Evolutionary conservation across 2,797 vertebrate genomes (phyloP).

Genomic region (Mionectes olivaceus): DNA sequence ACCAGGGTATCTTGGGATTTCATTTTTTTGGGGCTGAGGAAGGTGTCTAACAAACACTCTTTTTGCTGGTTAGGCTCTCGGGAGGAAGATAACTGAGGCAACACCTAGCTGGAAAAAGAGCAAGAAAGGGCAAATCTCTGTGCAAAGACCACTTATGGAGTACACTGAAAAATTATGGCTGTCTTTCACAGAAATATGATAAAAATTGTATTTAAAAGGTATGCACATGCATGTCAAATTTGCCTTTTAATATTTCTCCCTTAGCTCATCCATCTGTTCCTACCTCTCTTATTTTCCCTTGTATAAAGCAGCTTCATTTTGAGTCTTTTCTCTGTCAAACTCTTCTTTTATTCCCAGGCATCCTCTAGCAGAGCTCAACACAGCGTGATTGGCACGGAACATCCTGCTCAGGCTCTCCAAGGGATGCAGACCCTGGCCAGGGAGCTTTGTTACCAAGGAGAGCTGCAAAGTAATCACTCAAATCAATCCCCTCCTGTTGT

Average conservation of each 20-base stretch:
- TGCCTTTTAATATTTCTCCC: neutral
- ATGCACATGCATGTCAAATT: neutral
- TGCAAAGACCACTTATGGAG: neutral
- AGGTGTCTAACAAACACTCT: neutral
- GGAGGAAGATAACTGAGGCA: neutral
- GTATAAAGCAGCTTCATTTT: neutral
- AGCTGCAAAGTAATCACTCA: neutral
- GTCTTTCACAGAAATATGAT: neutral
- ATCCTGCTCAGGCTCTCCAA: neutral
- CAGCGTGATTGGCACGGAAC: rapidly evolving
- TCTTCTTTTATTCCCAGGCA: neutral
- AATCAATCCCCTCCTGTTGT: neutral
- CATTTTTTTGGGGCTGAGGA: neutral
- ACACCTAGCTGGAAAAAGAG: neutral
- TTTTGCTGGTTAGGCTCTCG: neutral
- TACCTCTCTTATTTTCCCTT: neutral
- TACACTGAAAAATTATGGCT: neutral
- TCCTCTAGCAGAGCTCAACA: neutral
- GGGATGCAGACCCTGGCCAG: neutral
- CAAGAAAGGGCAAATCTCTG: neutral
- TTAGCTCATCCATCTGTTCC: neutral
- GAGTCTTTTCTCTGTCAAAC: neutral
- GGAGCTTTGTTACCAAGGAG: neutral
- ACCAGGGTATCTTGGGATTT: neutral
- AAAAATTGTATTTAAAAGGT: neutral